Base-by-base conservation (phyloP, 1,140 invertebrate genomes). In the Melanaphis sacchari region DNA sequence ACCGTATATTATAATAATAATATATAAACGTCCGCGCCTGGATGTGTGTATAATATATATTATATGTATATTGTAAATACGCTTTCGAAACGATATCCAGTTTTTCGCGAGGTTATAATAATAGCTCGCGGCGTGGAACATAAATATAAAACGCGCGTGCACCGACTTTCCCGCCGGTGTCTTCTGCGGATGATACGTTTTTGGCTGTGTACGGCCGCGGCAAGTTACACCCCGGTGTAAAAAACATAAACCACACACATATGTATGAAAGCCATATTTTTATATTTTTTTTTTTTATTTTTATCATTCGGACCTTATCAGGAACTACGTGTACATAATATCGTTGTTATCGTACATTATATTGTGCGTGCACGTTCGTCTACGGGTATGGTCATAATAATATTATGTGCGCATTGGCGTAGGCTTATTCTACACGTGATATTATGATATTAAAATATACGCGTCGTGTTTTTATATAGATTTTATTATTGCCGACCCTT, bases 1-100 rank as follows among this genome's bases (percentile, higher is more conserved):
- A 49, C 87, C 26, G 24, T 88, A 87, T 88, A 88, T 52, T 52
- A 52, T 88, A 88, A 49, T 84, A 85, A 21, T 85, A 84, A 41
- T 41, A 41, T 41, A 38, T n/a, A 76, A 31, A 84, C 40, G 38
- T 24, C 9, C 38, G 40, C 82, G 24, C 9, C n/a, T 15, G 59
- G n/a, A 76, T 36, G 59, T 76, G 59, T n/a, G n/a, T 82, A 82
- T 24, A 82, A 38, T 24, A 82, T 38, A 82, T 49, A 49, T 49
- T 38, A 24, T 82, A 36, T 38, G 24, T 66, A 66, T 82, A 82
- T 38, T 40, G 26, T 84, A 84, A 81, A 82, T 84, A 85, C 26
- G 41, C 22, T 43, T 85, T 85, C 24, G 40, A 40, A 85, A 85
- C 41, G 11, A 85, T 41, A 26, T 15, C 11, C 41, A 85, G 84